Percentiles rank a stretch among this genome's conserved stretches.
phyloP scores from a whole-genome alignment of 2,113 vertebrate genomes.

The Elephantulus edwardii region DNA sequence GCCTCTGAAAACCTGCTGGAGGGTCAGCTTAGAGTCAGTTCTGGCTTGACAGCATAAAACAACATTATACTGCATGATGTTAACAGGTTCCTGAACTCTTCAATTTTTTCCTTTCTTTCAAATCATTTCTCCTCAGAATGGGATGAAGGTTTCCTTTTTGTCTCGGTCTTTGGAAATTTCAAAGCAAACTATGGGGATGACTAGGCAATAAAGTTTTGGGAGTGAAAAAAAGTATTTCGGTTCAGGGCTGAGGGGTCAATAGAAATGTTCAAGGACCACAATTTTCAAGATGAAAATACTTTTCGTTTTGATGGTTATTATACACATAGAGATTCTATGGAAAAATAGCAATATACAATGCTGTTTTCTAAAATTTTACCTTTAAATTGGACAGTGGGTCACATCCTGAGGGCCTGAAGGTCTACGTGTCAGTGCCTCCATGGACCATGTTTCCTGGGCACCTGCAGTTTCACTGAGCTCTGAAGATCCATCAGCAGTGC shows the following conservation, averaged over 20 bases:
- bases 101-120: too few species aligned
- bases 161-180: background rate
- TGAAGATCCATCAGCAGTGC: background rate
- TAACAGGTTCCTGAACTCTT: too few species aligned
- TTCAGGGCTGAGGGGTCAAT: background rate
- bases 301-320: background rate
- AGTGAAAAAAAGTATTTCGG: background rate
- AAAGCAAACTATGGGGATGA: background rate
- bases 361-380: constrained; percentile 39
- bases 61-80: too few species aligned
- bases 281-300: constrained; percentile 7
- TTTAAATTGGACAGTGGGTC: background rate
- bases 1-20: too few species aligned
- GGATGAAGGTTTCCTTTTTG: background rate
- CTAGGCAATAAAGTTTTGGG: background rate
- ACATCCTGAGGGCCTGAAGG: background rate
- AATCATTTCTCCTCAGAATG: background rate
- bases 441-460: background rate
- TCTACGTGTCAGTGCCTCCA: background rate
- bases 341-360: constrained; percentile 17
- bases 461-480: background rate
- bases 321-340: background rate
- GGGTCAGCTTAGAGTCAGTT: too few species aligned
- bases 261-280: background rate
- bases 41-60: too few species aligned